A percentile compares a stretch with the other conserved stretches of the same genome.
Conservation (phyloP, 2,113 vertebrate genomes). For the Cygnus atratus region DNA sequence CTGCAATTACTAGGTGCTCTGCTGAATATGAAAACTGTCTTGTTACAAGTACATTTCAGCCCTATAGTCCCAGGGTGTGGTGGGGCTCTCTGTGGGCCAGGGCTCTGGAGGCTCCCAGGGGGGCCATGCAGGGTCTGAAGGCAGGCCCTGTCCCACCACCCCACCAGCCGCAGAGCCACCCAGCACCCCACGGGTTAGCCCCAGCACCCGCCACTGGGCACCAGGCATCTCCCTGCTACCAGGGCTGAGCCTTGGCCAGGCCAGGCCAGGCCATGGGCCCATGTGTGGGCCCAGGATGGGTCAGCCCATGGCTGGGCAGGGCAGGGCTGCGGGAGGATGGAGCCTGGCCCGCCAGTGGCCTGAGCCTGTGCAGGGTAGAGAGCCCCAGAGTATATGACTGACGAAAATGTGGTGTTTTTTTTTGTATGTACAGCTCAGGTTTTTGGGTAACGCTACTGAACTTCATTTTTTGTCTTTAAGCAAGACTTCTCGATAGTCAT, state of each 20-base stretch:
- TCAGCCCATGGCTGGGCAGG: too few species aligned
- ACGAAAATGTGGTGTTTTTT: not conserved
- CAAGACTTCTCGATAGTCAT: not conserved
- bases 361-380: not conserved
- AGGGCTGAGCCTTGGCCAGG: not conserved
- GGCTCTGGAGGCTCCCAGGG: not conserved
- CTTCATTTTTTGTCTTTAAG: not conserved
- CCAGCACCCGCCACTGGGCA: not conserved
- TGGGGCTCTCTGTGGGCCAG: accelerated
- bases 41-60: not conserved
- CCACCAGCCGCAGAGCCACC: not conserved
- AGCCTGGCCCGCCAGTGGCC: too few species aligned
- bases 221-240: not conserved
- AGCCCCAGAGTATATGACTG: too few species aligned
- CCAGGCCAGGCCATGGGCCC: too few species aligned
- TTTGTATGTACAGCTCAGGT: not conserved
- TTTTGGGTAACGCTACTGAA: not conserved
- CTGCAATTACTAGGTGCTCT: not conserved
- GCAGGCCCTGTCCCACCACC: not conserved
- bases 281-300: too few species aligned
- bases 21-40: not conserved
- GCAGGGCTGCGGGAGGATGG: too few species aligned
- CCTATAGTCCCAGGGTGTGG: not conserved
- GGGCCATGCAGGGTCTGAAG: not conserved
- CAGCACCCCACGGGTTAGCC: not conserved